Conservation (phyloP, 2,888 invertebrate genomes). For the Marasmarcha lunaedactyla region DNA sequence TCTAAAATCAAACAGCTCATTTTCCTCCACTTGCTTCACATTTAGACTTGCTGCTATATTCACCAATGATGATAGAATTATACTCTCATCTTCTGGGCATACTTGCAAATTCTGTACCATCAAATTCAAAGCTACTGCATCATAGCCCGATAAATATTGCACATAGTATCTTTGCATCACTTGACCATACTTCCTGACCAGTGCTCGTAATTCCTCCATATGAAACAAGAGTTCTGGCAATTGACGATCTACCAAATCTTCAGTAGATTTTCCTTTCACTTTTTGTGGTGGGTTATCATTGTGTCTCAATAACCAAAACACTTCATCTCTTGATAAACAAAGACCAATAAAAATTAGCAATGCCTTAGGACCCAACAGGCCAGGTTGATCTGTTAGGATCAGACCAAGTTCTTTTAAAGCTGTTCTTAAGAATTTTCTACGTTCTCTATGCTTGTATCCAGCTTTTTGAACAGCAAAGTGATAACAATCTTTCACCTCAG, state of each 20-base stretch:
- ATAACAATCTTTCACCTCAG: constrained; percentile 96
- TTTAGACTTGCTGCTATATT: constrained; percentile 87
- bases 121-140: constrained; percentile 91
- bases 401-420: constrained; percentile 95
- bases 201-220: constrained; percentile 95
- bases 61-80: constrained; percentile 92
- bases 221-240: constrained; percentile 97
- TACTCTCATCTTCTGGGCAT: constrained; percentile 94
- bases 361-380: constrained; percentile 96
- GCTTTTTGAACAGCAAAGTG: constrained; percentile 91
- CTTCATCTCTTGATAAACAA: constrained; percentile 96
- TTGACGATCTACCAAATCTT: constrained; percentile 95
- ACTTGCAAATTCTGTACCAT: constrained; percentile 85
- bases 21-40: constrained; percentile 96
- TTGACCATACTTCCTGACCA: constrained; percentile 96
- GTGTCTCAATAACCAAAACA: constrained; percentile 95
- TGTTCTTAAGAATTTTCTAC: constrained; percentile 95
- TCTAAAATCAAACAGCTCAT: constrained; percentile 95
- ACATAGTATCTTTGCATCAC: constrained; percentile 98
- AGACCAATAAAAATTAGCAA: constrained; percentile 96
- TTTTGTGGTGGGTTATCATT: constrained; percentile 95
- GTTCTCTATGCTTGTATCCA: constrained; percentile 91
- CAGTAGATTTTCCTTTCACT: constrained; percentile 87
- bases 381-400: constrained; percentile 97
- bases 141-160: constrained; percentile 96